Percentiles rank a stretch among this genome's conserved stretches.
phyloP scores from a whole-genome alignment of 2,113 vertebrate species.

The Columba livia region DNA sequence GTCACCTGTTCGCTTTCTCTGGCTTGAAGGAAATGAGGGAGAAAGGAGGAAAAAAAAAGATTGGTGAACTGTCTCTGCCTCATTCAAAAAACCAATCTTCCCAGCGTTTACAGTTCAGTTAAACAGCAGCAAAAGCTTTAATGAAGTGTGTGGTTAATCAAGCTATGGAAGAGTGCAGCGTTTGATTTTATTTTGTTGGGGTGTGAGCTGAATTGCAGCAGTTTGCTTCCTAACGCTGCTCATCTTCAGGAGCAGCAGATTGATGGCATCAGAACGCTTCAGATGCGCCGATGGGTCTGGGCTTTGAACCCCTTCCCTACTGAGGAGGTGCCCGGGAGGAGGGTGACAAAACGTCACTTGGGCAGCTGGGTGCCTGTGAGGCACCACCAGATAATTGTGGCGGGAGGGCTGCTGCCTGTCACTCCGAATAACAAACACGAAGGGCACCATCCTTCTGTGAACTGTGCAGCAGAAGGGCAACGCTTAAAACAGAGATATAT shows the following conservation, averaged over 20 bases:
- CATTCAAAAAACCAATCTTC: not conserved
- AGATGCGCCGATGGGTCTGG: not conserved
- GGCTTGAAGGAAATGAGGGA: not conserved
- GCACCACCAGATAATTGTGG: conserved; percentile 26
- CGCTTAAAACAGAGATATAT: not conserved
- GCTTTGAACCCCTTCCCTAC: conserved; percentile 53
- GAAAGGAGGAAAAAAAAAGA: not conserved
- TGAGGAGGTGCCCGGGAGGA: conserved; percentile 11
- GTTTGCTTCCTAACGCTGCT: not conserved
- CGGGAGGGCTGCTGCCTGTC: not conserved
- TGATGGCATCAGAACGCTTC: not conserved
- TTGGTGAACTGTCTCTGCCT: not conserved
- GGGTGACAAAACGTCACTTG: not conserved
- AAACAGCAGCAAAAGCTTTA: conserved; percentile 13
- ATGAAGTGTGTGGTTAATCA: conserved; percentile 46
- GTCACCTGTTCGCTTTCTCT: not conserved
- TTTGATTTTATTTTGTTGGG: not conserved
- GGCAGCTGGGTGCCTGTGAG: not conserved
- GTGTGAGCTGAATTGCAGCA: not conserved
- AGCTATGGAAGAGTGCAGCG: not conserved
- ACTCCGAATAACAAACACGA: not conserved
- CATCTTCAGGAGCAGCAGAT: not conserved
- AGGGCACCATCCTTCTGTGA: not conserved
- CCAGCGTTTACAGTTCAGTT: not conserved
- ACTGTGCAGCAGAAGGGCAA: not conserved